phyloP scores from a whole-genome alignment of 2,113 vertebrate species.

The Plectropomus leopardus region DNA sequence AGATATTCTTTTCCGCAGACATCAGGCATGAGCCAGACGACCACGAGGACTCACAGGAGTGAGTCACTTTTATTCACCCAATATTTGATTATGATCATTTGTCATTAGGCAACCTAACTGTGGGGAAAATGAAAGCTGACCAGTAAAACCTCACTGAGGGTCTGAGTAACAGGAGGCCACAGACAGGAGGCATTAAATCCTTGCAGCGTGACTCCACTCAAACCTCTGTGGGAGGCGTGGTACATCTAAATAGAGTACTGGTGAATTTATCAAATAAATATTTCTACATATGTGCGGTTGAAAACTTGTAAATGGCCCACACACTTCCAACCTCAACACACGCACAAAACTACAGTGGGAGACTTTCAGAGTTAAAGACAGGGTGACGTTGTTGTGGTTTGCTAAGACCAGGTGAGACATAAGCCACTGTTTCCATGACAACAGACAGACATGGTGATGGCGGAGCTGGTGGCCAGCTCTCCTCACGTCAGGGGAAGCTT shows the following conservation, averaged over 20 bases:
- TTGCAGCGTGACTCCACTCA: conserved; percentile 38
- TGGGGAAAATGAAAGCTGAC: conserved; percentile 64
- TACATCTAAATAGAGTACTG: not conserved
- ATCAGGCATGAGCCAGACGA: conserved; percentile 59
- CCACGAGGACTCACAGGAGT: conserved; percentile 43
- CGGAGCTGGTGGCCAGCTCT: not conserved
- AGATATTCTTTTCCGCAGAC: conserved; percentile 64
- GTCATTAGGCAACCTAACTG: conserved; percentile 48
- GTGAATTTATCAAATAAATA: conserved; percentile 12
- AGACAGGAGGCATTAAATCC: conserved; percentile 37
- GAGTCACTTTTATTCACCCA: conserved; percentile 39
- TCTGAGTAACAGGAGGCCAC: conserved; percentile 51
- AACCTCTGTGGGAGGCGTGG: conserved; percentile 28
- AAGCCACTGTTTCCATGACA: conserved; percentile 54
- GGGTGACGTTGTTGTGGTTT: conserved; percentile 57
- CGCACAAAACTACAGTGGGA: conserved; percentile 1
- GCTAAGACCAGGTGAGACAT: conserved; percentile 57
- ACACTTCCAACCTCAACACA: not conserved
- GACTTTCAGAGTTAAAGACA: conserved; percentile 29
- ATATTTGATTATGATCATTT: conserved; percentile 67
- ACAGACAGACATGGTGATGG: conserved; percentile 37
- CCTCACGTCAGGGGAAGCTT: conserved; percentile 15
- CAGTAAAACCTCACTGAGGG: conserved; percentile 58
- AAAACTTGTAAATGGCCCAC: not conserved
- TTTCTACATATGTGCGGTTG: conserved; percentile 6